Conservation (phyloP, 92 coral and sea anemone species). For the Paragorgia papillata region DNA sequence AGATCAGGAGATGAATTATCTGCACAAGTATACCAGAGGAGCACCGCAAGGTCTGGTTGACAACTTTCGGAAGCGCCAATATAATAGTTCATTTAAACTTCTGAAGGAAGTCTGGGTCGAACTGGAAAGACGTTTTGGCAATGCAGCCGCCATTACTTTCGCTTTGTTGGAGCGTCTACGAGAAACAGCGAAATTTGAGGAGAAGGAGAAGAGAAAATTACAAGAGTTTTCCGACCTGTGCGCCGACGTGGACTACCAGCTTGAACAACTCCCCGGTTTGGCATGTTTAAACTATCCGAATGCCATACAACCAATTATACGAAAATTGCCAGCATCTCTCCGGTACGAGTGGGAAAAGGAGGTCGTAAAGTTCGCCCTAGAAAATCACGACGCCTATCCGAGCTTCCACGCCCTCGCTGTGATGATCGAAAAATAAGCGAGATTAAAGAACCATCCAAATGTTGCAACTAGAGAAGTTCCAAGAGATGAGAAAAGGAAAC, state of each 20-base stretch:
- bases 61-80: constrained; percentile 43
- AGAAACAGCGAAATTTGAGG: constrained; percentile 27
- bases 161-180: constrained; percentile 33
- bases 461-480: constrained; percentile 8
- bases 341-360: constrained; percentile 57
- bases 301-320: constrained; percentile 46
- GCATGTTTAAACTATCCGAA: constrained; percentile 56
- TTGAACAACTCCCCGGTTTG: constrained; percentile 49
- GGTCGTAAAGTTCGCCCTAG: constrained; percentile 50
- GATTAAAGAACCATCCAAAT: constrained; percentile 36
- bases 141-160: constrained; percentile 52
- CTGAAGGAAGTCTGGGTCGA: constrained; percentile 50
- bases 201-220: constrained; percentile 20
- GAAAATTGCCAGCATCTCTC: constrained; percentile 43
- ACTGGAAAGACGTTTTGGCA: constrained; percentile 57
- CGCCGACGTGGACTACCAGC: constrained; percentile 52
- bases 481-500: background rate
- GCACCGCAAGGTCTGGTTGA: constrained; percentile 47
- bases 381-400: constrained; percentile 51
- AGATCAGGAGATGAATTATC: constrained; percentile 34
- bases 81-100: constrained; percentile 17
- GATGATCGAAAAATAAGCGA: constrained; percentile 38
- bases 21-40: constrained; percentile 44
- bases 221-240: constrained; percentile 55
- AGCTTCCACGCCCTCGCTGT: constrained; percentile 37